Percentiles rank a stretch among this genome's conserved stretches.
Conservation (phyloP, 1,140 invertebrate genomes). For the Lasaia peninsularis region DNA sequence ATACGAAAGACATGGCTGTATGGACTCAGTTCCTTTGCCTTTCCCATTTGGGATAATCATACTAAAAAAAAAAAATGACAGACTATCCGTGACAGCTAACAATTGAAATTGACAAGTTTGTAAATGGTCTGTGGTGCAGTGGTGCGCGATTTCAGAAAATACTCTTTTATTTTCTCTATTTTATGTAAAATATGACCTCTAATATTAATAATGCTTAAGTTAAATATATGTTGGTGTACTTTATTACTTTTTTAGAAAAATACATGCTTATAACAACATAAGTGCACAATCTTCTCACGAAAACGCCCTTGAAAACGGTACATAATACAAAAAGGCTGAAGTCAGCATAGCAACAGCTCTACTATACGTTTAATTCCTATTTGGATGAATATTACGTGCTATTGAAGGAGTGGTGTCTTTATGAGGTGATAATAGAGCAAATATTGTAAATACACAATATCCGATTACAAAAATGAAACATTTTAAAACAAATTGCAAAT, state of each 20-base stretch:
- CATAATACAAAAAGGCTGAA: constrained; percentile 60
- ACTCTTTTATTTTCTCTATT: background rate
- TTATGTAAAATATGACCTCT: background rate
- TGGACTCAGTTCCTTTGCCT: no score
- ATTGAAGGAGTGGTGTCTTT: constrained; percentile 48
- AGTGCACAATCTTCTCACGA: constrained; percentile 35
- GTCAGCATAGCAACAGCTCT: constrained; percentile 73
- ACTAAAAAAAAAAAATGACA: no score
- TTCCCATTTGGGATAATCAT: no score
- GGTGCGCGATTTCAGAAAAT: no score
- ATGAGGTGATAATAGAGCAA: constrained; percentile 43
- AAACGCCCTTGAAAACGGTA: constrained; percentile 68
- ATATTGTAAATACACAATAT: background rate
- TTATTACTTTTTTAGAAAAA: constrained; percentile 18
- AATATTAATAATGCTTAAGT: constrained; percentile 38
- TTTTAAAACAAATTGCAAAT: no score
- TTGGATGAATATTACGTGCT: constrained; percentile 40
- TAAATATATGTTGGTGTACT: constrained; percentile 18
- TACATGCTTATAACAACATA: constrained; percentile 31
- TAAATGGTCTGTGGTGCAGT: no score
- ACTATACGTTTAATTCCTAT: constrained; percentile 46
- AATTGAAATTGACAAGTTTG: no score
- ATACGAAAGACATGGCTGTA: no score
- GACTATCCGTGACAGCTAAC: no score
- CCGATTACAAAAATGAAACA: no score